phyloP scores from a whole-genome alignment of 2,888 invertebrate species.

The Pardosa pseudoannulata region DNA sequence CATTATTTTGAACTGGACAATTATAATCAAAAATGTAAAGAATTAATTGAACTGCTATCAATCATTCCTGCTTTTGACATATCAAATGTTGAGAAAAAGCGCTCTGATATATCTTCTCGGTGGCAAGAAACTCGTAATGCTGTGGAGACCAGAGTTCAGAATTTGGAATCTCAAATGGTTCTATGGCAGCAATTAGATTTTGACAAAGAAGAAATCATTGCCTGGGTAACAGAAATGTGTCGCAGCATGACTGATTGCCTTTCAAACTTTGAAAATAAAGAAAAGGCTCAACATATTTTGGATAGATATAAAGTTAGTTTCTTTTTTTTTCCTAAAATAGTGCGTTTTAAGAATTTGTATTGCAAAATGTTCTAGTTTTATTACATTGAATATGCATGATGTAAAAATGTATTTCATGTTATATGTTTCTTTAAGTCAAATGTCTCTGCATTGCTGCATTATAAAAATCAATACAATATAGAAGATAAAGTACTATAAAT shows the following conservation, averaged over 20 bases:
- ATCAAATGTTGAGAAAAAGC: conserved; percentile 77
- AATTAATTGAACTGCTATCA: conserved; percentile 84
- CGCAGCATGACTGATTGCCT: conserved; percentile 86
- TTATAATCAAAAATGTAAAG: conserved; percentile 84
- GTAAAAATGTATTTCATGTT: too few relatives aligned
- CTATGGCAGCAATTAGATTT: conserved; percentile 95
- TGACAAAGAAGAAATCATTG: conserved; percentile 87
- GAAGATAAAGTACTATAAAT: too few relatives aligned
- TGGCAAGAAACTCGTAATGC: conserved; percentile 79
- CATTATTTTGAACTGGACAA: conserved; percentile 57
- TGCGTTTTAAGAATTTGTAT: neutral
- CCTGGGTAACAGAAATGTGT: conserved; percentile 90
- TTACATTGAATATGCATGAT: too few relatives aligned
- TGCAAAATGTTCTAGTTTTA: too few relatives aligned
- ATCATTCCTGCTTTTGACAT: conserved; percentile 83
- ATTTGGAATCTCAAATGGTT: conserved; percentile 90
- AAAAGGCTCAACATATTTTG: conserved; percentile 86
- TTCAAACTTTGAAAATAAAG: conserved; percentile 87
- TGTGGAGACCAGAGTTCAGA: conserved; percentile 85
- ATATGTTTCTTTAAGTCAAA: too few relatives aligned
- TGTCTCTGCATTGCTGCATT: too few relatives aligned
- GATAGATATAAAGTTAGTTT: conserved; percentile 85
- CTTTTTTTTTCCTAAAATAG: too few relatives aligned
- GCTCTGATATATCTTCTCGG: conserved; percentile 75
- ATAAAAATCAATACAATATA: too few relatives aligned